phyloP scores from a whole-genome alignment of 2,888 invertebrate species.

The Eutolmus rufibarbis region DNA sequence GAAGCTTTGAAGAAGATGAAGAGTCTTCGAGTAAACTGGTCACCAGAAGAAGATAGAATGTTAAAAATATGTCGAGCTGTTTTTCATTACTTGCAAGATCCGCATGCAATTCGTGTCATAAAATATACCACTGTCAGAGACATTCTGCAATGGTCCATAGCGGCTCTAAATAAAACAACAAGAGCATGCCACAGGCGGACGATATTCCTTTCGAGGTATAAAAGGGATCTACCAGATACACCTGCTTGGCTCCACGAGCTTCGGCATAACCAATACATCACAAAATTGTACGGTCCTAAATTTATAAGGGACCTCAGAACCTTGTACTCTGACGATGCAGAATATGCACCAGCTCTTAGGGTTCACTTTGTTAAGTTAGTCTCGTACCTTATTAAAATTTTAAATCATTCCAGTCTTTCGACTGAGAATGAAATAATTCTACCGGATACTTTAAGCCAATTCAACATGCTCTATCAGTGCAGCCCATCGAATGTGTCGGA shows the following conservation, averaged over 20 bases:
- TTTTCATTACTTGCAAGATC: slow-evolving; percentile 63
- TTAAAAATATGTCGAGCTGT: slow-evolving; percentile 74
- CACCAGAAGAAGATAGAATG: slow-evolving; percentile 72
- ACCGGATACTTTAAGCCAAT: slow-evolving; percentile 58
- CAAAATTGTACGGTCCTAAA: slow-evolving; percentile 60
- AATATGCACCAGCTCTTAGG: slow-evolving; percentile 54
- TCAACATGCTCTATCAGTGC: slow-evolving; percentile 51
- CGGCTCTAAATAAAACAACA: slow-evolving; percentile 72
- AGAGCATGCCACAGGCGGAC: slow-evolving; percentile 72
- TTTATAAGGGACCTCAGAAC: slow-evolving; percentile 58
- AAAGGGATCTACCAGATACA: slow-evolving; percentile 68
- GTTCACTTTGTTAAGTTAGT: slow-evolving; percentile 60
- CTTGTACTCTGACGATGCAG: slow-evolving; percentile 54
- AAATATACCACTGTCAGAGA: slow-evolving; percentile 66
- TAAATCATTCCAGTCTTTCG: slow-evolving; percentile 52
- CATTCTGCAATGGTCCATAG: slow-evolving; percentile 64
- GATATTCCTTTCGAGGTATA: slow-evolving; percentile 69
- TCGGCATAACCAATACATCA: slow-evolving; percentile 66
- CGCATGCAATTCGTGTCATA: slow-evolving; percentile 58
- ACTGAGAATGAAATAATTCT: slow-evolving; percentile 49
- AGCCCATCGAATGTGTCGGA: slow-evolving; percentile 43
- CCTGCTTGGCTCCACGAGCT: slow-evolving; percentile 70
- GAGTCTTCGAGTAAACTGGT: slow-evolving; percentile 71
- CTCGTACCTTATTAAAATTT: slow-evolving; percentile 54
- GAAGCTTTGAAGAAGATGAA: slow-evolving; percentile 70